These are phyloP conservation scores for Rhineura floridana DNA, from an alignment of 2,113 vertebrate species.

Conservation along the genomic window DNA sequence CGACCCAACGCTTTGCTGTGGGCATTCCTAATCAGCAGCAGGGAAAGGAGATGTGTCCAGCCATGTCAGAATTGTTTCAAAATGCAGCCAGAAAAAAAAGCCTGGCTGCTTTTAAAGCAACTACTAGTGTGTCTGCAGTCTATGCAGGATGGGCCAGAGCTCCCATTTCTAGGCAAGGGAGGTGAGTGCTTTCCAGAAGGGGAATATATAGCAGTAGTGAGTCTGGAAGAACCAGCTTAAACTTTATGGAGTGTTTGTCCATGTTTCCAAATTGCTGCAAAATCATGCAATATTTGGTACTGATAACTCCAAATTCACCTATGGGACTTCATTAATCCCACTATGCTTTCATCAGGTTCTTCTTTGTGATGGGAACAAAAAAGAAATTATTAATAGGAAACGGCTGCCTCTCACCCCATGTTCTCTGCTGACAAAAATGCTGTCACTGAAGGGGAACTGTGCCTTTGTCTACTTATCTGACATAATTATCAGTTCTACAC, in stretches of 20 bases:
- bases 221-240: not conserved
- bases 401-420: not conserved
- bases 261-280: not conserved
- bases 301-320: not conserved
- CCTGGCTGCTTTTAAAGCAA: too few species aligned
- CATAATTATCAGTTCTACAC: not conserved
- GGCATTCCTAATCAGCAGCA: too few species aligned
- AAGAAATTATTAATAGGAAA: not conserved
- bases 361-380: slow-evolving; percentile 5
- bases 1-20: too few species aligned
- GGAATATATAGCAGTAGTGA: not conserved
- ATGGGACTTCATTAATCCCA: not conserved
- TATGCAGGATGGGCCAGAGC: too few species aligned
- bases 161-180: not conserved
- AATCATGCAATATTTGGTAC: not conserved
- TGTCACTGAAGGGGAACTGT: not conserved
- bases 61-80: too few species aligned
- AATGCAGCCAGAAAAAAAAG: too few species aligned
- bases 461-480: not conserved
- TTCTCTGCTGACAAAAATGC: not conserved
- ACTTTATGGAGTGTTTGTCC: not conserved
- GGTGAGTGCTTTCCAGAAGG: too few species aligned
- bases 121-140: too few species aligned
- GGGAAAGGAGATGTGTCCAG: too few species aligned
- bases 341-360: not conserved